Base-by-base conservation (phyloP, 1,140 invertebrate species). In the Papilio aristodemus region DNA sequence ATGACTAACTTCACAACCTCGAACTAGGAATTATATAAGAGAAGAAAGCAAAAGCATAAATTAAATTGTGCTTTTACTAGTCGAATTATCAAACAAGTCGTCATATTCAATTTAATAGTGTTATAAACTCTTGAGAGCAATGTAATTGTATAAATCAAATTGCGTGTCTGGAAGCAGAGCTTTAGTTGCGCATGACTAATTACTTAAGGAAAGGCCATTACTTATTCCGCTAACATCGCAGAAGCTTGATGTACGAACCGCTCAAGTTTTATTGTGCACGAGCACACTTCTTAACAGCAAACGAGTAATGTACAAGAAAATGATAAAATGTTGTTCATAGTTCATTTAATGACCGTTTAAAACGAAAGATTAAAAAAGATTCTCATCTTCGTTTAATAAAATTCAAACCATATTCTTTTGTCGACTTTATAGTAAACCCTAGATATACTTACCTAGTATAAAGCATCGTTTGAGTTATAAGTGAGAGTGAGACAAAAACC, bases 171-270 rank as follows among this genome's bases (percentile, higher is more conserved):
- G 46, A 22, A 50, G 46, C 46, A 22, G 11, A 22, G 17, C 46
- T 50, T 46, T 43, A 43, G n/a, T 22, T 50, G 46, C 46, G 46
- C 46, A 50, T 50, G 19, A 50, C 46, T 50, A 50, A 50, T 50
- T 50, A 50, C 46, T 50, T 50, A 22, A 50, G 19, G 46, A 50
- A 50, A 50, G 46, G 46, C 10, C 5, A 50, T 50, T 50, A 50
- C 46, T 50, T 50, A 50, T 50, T 50, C 46, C 22, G 46, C 46
- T 50, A 50, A 22, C 46, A 17, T 50, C 11, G 10, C 17, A 50
- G 1, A 22, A 14, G 13, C 46, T 50, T 50, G 46, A 50, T 22
- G 19, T 50, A 50, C 22, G 46, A 25, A 50, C 46, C 9, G 46
- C 17, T 50, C 46, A 22, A 50, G 46, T 50, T 50, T 50, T 19